Evolutionary conservation across 2,797 vertebrate genomes (phyloP).

Genomic region (Chloroceryle amazona): DNA sequence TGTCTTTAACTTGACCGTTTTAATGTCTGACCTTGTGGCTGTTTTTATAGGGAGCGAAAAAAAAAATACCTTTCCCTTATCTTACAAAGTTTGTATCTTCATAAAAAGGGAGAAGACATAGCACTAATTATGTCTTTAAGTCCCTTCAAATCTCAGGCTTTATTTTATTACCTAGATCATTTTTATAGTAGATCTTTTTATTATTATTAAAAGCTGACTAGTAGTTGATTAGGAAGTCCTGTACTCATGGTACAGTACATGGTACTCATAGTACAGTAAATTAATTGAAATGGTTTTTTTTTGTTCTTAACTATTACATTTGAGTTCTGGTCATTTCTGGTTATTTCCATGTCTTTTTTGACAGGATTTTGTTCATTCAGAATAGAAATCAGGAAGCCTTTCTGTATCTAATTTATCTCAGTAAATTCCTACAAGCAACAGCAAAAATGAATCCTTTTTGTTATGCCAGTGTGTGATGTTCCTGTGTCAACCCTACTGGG

Average conservation of each 20-base stretch:
- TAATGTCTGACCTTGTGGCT: not conserved
- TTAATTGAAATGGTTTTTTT: not conserved
- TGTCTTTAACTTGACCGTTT: not conserved
- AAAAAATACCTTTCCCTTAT: constrained; percentile 23
- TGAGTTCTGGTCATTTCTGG: not conserved
- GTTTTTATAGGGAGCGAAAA: not conserved
- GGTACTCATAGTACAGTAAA: not conserved
- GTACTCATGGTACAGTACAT: not conserved
- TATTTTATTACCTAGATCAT: not conserved
- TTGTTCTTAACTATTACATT: not conserved
- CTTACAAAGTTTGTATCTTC: not conserved
- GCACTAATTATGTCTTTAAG: not conserved
- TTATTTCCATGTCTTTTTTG: not conserved
- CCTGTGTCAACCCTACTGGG: not conserved
- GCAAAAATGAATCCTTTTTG: not conserved
- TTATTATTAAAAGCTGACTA: not conserved
- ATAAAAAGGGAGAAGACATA: not conserved
- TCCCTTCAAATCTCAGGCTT: not conserved
- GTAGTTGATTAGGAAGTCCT: not conserved
- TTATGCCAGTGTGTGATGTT: not conserved
- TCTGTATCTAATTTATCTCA: not conserved
- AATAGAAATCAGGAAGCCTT: not conserved
- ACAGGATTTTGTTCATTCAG: not conserved
- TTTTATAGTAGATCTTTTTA: not conserved
- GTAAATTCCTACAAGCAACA: not conserved